Conservation (phyloP, 1,140 invertebrate species). For the Chironomus tepperi region DNA sequence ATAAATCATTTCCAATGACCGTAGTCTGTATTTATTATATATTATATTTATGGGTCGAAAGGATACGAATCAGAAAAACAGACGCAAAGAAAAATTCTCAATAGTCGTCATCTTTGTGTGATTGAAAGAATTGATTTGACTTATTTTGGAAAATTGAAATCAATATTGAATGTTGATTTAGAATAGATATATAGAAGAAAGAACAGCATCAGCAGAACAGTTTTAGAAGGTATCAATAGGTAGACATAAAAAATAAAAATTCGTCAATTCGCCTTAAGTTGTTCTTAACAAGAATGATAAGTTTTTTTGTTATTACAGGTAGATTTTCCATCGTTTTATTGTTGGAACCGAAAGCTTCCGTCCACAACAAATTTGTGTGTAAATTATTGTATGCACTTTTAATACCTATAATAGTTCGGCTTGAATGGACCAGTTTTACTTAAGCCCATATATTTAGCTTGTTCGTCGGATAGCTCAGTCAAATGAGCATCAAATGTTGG, state of each 20-base stretch:
- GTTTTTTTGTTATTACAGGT: not conserved
- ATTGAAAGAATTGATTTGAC: conserved; percentile 2
- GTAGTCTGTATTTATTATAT: not conserved
- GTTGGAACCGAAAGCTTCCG: not conserved
- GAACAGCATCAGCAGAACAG: too few species aligned
- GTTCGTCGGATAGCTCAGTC: conserved; percentile 91
- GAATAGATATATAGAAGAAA: too few species aligned
- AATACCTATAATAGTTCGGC: conserved; percentile 92
- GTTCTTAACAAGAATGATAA: not conserved
- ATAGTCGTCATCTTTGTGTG: not conserved
- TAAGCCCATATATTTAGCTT: conserved; percentile 95
- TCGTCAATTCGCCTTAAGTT: not conserved
- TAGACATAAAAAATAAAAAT: not conserved
- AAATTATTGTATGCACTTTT: not conserved
- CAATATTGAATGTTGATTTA: not conserved
- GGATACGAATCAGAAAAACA: not conserved
- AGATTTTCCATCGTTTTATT: not conserved
- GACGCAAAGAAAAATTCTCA: not conserved
- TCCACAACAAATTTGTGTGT: not conserved
- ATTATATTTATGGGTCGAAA: not conserved
- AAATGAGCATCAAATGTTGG: conserved; percentile 95
- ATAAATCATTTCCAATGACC: too few species aligned
- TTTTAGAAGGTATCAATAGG: too few species aligned
- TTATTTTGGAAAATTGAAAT: not conserved
- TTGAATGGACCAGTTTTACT: conserved; percentile 97